These are phyloP conservation scores for Zoroaster sp. DNA, from an alignment of 53 echinoderm and acorn worm species.

Conservation along the genomic window DNA sequence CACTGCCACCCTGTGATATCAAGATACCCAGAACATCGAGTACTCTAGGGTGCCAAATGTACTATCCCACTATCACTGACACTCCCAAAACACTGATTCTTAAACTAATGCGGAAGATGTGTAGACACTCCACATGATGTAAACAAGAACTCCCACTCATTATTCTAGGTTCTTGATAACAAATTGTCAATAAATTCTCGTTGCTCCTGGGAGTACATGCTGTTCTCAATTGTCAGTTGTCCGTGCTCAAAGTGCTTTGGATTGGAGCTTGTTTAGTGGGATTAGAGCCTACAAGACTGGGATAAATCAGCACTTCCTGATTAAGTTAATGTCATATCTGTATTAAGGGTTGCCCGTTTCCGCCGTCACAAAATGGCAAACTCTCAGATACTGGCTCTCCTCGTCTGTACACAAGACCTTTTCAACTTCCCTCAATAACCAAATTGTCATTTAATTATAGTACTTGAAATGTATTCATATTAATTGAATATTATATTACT, in stretches of 20 bases:
- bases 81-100: no score
- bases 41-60: no score
- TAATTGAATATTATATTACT: no score
- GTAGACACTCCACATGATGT: not conserved
- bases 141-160: not conserved
- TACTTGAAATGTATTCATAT: no score
- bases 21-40: no score
- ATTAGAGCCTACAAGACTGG: not conserved
- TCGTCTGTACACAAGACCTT: not conserved
- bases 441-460: no score
- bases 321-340: slow-evolving; percentile 6
- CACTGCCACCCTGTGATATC: no score
- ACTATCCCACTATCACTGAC: no score
- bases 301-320: slow-evolving; percentile 4
- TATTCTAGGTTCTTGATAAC: not conserved
- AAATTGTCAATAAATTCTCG: not conserved
- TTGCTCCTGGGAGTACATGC: not conserved
- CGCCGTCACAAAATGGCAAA: not conserved
- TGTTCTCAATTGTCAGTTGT: not conserved
- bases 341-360: not conserved
- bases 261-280: not conserved
- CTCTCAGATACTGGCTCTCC: not conserved
- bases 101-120: not conserved
- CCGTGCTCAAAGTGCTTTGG: not conserved
- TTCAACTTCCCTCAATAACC: no score